Base-by-base conservation (phyloP, 2,113 vertebrate genomes). In the Tychaedon coryphoeus region DNA sequence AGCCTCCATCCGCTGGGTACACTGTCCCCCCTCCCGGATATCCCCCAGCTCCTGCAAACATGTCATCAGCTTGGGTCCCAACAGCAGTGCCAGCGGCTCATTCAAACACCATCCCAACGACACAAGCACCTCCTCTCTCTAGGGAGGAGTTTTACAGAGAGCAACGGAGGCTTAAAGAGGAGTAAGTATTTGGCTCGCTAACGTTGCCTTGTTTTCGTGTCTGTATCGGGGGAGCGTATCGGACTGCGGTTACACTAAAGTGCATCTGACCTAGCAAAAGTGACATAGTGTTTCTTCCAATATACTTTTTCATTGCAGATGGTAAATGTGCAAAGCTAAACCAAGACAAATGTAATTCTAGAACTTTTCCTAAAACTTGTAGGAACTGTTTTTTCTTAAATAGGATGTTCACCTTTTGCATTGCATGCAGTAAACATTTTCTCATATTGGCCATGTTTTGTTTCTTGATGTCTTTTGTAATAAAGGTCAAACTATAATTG, bases 141-240 rank as follows among this genome's bases (percentile, higher is more conserved):
- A 98, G 98, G 97, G 99, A 99, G 95, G 99, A 99, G 86, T 99
- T 99, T 98, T 99, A 99, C 98, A 97, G 98, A 95, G 98, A 99
- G 47, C 98, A 99, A 19, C 98, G 98, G 74, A 98, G 98, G 54
- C 97, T 98, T 16, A 99, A 98, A 92, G 99, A 99, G 96, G 99
- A 99, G 99, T 99, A 97, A 99, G 99, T 98, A 86, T 96, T 95
- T 74, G 60, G 77, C 88, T 94, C 69, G 0, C 43, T 92, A 76
- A 80, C 85, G 73, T 92, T 95, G 84, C 12, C 12, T 64, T 96
- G 70, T 90, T 95, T 92, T 94, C 96, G 53, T 97, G 93, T 95
- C 94, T 73, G 96, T 98, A 29, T 97, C 92, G 96, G 45, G 42
- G 20, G 95, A 93, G 92, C 50, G 6, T 94, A 58, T 97, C 33